phyloP scores from a whole-genome alignment of 2,797 vertebrate species.

The Rachycentron canadum region DNA sequence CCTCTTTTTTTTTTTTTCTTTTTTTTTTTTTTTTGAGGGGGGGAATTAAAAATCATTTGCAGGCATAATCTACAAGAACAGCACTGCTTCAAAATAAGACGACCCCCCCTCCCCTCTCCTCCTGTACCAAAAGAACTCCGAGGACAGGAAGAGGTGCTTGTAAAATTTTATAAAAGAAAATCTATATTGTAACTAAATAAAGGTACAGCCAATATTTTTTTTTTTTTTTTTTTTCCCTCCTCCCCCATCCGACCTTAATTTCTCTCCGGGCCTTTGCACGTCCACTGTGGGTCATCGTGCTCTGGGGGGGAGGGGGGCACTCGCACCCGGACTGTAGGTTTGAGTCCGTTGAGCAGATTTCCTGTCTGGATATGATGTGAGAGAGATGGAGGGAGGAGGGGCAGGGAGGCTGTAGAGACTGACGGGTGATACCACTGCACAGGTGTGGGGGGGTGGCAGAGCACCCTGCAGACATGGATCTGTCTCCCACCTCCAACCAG shows the following conservation, averaged over 20 bases:
- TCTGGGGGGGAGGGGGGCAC: slow-evolving; percentile 13
- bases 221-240: slow-evolving; percentile 15
- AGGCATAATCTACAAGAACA: slow-evolving; percentile 53
- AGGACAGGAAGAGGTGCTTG: slow-evolving; percentile 60
- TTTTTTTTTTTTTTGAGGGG: slow-evolving; percentile 51
- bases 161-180: slow-evolving; percentile 64
- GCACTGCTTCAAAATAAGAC: slow-evolving; percentile 59
- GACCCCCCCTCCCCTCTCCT: slow-evolving; percentile 18
- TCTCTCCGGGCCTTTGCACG: slow-evolving; percentile 60
- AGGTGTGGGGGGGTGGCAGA: slow-evolving; percentile 4
- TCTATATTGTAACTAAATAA: slow-evolving; percentile 82
- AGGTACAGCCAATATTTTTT: slow-evolving; percentile 66
- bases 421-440: background rate
- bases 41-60: slow-evolving; percentile 70
- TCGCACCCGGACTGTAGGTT: slow-evolving; percentile 8
- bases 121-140: slow-evolving; percentile 40
- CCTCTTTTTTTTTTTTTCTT: slow-evolving; percentile 4
- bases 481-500: slow-evolving; percentile 5
- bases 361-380: background rate
- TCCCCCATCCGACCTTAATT: slow-evolving; percentile 48
- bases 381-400: background rate
- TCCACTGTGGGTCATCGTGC: slow-evolving; percentile 58
- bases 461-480: slow-evolving; percentile 12
- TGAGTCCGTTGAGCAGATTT: background rate
- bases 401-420: background rate